These are phyloP conservation scores for Catharus fuscescens DNA, from an alignment of 2,113 vertebrate genomes.

Conservation along the genomic window DNA sequence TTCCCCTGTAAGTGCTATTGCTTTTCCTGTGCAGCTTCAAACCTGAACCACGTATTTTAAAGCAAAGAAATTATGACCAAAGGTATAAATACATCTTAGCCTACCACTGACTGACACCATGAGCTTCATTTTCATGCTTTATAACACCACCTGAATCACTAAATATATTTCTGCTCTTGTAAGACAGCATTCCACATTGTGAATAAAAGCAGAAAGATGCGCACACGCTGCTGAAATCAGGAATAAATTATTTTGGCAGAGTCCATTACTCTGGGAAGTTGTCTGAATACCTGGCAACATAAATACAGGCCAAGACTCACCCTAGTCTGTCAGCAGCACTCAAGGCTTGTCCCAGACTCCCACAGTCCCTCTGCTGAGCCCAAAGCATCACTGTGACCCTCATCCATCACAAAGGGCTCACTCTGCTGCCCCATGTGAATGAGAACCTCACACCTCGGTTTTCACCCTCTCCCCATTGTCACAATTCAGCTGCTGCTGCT, in stretches of 20 bases:
- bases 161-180: slow-evolving; percentile 62
- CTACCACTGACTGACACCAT: slow-evolving; percentile 56
- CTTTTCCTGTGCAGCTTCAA: slow-evolving; percentile 2
- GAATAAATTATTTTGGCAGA: slow-evolving; percentile 49
- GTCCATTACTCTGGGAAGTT: slow-evolving; percentile 50
- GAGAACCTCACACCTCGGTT: neutral
- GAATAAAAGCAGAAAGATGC: slow-evolving; percentile 48
- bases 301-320: slow-evolving; percentile 7
- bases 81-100: slow-evolving; percentile 38
- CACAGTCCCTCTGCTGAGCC: neutral
- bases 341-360: neutral
- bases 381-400: fast-evolving
- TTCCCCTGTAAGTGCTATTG: slow-evolving; percentile 34
- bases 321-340: neutral
- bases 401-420: neutral
- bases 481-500: fast-evolving
- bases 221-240: neutral
- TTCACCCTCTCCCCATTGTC: fast-evolving
- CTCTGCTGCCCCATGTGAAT: neutral
- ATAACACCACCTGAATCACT: slow-evolving; percentile 55
- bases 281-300: slow-evolving; percentile 9
- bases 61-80: slow-evolving; percentile 57
- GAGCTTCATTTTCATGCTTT: slow-evolving; percentile 63
- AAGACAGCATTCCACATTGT: slow-evolving; percentile 30
- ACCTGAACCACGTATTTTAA: slow-evolving; percentile 30